Percentiles rank a stretch among this genome's conserved stretches.
Conservation (phyloP, 92 coral and sea anemone genomes). For the Epizoanthus scotinus region DNA sequence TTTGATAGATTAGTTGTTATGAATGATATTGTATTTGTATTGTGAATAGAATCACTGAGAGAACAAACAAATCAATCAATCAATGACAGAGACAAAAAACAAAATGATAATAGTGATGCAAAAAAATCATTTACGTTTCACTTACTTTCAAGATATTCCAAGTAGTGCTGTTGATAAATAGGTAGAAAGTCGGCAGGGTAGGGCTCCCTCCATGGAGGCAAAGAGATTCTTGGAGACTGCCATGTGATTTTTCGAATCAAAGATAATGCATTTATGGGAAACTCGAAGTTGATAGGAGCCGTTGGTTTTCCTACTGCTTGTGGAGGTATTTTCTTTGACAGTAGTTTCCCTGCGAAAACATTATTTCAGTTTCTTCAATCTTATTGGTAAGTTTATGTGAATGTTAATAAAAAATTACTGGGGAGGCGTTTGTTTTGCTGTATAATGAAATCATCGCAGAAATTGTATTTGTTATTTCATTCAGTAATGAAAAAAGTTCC, state of each 20-base stretch:
- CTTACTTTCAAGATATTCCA: conserved; percentile 23
- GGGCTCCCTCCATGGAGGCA: conserved; percentile 30
- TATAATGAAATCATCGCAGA: no score
- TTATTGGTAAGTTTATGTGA: neutral
- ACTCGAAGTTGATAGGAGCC: neutral
- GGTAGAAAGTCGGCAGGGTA: conserved; percentile 25
- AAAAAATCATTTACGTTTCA: neutral
- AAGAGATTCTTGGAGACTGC: neutral
- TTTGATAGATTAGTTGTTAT: no score
- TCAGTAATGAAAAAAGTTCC: no score
- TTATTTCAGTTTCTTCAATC: neutral
- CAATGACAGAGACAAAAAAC: no score
- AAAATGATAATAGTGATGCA: neutral
- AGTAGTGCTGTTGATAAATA: conserved; percentile 19
- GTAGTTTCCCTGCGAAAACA: conserved; percentile 7
- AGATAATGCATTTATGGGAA: neutral
- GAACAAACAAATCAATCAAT: no score
- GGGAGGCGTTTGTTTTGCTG: no score
- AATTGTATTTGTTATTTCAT: no score
- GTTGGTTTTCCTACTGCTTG: neutral
- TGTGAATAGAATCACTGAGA: no score
- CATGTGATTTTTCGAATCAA: neutral
- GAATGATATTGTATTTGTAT: no score
- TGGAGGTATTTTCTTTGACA: neutral
- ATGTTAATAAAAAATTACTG: neutral